These are phyloP conservation scores for Molorchus minor DNA, from an alignment of 2,888 invertebrate species.

Conservation along the genomic window DNA sequence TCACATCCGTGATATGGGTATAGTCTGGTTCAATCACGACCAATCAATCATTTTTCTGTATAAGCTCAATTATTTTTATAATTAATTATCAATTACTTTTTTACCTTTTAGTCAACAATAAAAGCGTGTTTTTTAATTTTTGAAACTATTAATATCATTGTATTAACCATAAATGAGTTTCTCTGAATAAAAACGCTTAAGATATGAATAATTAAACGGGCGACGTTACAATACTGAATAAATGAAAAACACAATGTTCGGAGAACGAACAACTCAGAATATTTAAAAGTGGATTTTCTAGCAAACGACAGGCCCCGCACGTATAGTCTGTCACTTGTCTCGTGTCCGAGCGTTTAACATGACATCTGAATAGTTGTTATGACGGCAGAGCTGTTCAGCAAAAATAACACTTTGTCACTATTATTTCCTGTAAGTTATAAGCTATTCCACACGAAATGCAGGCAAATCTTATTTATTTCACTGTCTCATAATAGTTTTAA, in stretches of 20 bases:
- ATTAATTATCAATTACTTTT: no score
- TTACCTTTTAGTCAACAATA: no score
- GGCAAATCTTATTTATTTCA: slow-evolving; percentile 32
- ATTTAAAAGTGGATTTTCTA: slow-evolving; percentile 52
- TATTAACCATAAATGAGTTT: no score
- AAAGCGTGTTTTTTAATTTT: no score
- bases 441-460: slow-evolving; percentile 28
- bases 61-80: no score
- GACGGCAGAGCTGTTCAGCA: slow-evolving; percentile 53
- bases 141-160: no score
- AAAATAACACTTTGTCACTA: slow-evolving; percentile 57
- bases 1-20: no score
- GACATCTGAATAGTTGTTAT: slow-evolving; percentile 58
- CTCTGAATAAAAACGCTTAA: no score
- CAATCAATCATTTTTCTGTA: no score
- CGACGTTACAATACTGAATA: no score
- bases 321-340: slow-evolving; percentile 56
- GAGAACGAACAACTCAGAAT: slow-evolving; percentile 39
- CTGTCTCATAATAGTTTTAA: slow-evolving; percentile 27
- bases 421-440: slow-evolving; percentile 49
- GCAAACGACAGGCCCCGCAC: slow-evolving; percentile 57
- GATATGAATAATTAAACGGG: no score
- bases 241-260: not conserved
- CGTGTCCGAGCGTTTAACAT: slow-evolving; percentile 55
- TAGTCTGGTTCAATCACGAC: no score